Conservation (phyloP, 2,888 invertebrate genomes). For the Empis stercorea region DNA sequence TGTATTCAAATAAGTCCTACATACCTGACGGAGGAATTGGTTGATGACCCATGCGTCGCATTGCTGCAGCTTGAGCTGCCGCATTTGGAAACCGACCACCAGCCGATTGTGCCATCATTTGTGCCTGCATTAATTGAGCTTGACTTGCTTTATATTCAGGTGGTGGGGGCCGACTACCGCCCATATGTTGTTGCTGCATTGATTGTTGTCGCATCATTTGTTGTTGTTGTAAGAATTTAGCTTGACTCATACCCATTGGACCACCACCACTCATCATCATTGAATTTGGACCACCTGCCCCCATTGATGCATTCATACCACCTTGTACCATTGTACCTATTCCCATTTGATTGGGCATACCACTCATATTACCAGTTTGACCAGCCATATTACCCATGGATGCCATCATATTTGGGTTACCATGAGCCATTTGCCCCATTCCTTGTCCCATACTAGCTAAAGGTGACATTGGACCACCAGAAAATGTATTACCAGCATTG, state of each 20-base stretch:
- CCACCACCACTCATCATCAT: constrained; percentile 16
- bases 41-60: constrained; percentile 55
- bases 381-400: constrained; percentile 9
- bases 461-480: not conserved
- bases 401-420: constrained; percentile 12
- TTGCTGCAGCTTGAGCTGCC: constrained; percentile 40
- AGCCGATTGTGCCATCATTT: constrained; percentile 38
- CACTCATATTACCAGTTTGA: constrained; percentile 14
- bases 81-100: constrained; percentile 41
- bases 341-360: constrained; percentile 16
- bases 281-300: constrained; percentile 16
- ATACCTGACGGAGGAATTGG: constrained; percentile 57
- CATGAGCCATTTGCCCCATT: constrained; percentile 17
- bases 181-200: constrained; percentile 38
- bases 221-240: constrained; percentile 55
- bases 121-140: constrained; percentile 38
- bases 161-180: constrained; percentile 57
- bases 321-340: constrained; percentile 11
- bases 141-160: constrained; percentile 67
- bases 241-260: constrained; percentile 38
- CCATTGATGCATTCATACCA: constrained; percentile 11
- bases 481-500: not conserved
- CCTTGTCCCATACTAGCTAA: constrained; percentile 16
- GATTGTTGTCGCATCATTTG: constrained; percentile 40
- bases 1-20: constrained; percentile 8